Evolutionary conservation across 2,113 vertebrate species (phyloP).

Genomic region (Corythornis cristatus): DNA sequence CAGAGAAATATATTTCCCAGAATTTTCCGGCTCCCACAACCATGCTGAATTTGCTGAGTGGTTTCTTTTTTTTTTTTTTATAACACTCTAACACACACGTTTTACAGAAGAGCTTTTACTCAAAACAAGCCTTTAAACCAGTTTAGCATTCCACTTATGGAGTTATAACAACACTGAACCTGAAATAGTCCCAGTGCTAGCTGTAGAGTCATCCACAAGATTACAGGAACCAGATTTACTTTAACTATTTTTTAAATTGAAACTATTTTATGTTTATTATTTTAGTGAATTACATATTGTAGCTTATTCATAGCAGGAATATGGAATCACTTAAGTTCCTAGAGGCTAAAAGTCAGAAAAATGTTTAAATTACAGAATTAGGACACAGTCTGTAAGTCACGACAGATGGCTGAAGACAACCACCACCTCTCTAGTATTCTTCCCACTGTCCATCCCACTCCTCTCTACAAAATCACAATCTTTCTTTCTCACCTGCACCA

Average conservation of each 20-base stretch:
- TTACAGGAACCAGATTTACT: neutral
- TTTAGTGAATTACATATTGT: neutral
- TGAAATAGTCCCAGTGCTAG: neutral
- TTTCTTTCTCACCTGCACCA: neutral
- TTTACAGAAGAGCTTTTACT: neutral
- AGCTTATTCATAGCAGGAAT: neutral
- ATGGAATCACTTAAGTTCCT: neutral
- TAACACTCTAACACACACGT: neutral
- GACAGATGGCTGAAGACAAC: neutral
- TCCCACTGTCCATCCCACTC: neutral
- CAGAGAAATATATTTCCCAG: constrained; percentile 6
- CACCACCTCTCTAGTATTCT: neutral
- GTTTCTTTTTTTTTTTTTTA: neutral
- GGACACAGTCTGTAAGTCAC: neutral
- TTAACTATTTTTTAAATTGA: neutral
- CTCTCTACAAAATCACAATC: neutral
- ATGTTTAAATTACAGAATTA: neutral
- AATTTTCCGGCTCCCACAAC: neutral
- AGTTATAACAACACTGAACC: neutral
- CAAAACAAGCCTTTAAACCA: neutral
- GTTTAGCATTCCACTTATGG: neutral
- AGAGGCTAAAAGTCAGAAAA: neutral
- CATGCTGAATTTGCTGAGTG: neutral
- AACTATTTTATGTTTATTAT: neutral
- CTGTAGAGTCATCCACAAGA: neutral